These are phyloP conservation scores for Vimba vimba DNA, from an alignment of 2,113 vertebrate species.

Conservation along the genomic window DNA sequence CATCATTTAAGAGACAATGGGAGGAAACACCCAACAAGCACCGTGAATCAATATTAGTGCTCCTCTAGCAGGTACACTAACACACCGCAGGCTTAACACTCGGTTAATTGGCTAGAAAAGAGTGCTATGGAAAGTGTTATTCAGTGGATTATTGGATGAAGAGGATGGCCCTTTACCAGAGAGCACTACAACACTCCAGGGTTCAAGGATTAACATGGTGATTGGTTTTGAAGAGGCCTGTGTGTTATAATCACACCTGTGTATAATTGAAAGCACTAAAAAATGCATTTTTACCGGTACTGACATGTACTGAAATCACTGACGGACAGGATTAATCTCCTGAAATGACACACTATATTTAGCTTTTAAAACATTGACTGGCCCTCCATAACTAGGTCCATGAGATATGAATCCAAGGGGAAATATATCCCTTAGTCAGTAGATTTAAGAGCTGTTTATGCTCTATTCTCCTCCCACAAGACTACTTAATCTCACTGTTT, in stretches of 20 bases:
- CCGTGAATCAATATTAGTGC: background rate
- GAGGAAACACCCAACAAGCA: slow-evolving; percentile 19
- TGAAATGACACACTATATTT: slow-evolving; percentile 5
- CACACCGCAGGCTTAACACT: slow-evolving; percentile 14
- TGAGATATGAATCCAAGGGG: slow-evolving; percentile 45
- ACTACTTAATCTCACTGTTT: slow-evolving; percentile 54
- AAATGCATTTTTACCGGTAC: background rate
- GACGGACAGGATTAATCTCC: slow-evolving; percentile 9
- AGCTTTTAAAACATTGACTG: slow-evolving; percentile 4
- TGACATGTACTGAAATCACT: slow-evolving; percentile 12
- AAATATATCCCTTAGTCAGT: slow-evolving; percentile 49
- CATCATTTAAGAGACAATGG: background rate
- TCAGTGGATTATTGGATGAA: slow-evolving; percentile 38
- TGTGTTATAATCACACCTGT: slow-evolving; percentile 25
- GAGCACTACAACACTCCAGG: slow-evolving; percentile 17
- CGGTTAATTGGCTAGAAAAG: slow-evolving; percentile 25
- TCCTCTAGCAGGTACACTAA: background rate
- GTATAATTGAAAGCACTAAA: slow-evolving; percentile 34
- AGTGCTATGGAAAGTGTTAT: slow-evolving; percentile 21
- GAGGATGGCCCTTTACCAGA: slow-evolving; percentile 20
- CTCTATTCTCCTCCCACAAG: slow-evolving; percentile 42
- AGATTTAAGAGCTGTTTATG: slow-evolving; percentile 54
- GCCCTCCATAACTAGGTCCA: slow-evolving; percentile 33
- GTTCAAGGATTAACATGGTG: slow-evolving; percentile 23
- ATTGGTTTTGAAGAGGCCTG: slow-evolving; percentile 26